Evolutionary conservation across 2,797 vertebrate species (phyloP).

Genomic region (Protosalanx chinensis): DNA sequence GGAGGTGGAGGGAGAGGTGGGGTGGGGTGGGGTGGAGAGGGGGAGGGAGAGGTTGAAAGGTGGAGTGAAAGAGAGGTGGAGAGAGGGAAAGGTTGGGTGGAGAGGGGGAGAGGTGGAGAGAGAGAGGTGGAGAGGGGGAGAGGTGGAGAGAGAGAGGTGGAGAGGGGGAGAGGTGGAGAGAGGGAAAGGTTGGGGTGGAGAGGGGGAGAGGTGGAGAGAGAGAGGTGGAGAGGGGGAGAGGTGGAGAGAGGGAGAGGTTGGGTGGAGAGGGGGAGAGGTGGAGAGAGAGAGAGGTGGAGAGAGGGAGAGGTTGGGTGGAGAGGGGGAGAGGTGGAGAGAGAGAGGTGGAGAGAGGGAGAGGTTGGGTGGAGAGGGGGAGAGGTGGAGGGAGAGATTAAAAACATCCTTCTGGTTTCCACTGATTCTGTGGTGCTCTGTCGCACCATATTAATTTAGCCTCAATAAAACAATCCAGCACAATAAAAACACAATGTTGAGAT

Average conservation of each 20-base stretch:
- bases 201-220: too few relatives aligned
- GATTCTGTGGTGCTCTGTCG: background rate
- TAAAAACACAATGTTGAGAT: constrained; percentile 23
- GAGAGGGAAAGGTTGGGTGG: background rate
- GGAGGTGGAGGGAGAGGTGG: background rate
- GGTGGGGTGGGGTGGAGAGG: too few relatives aligned
- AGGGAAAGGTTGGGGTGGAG: background rate
- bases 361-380: too few relatives aligned
- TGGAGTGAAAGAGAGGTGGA: too few relatives aligned
- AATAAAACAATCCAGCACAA: background rate
- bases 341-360: too few relatives aligned
- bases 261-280: background rate
- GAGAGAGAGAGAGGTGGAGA: background rate
- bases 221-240: too few relatives aligned
- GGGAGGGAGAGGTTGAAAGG: too few relatives aligned
- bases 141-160: background rate
- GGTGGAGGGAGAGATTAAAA: background rate
- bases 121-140: background rate
- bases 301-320: background rate
- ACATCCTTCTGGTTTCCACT: too few relatives aligned
- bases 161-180: too few relatives aligned
- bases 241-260: too few relatives aligned
- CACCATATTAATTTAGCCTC: constrained; percentile 5
- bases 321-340: background rate
- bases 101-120: background rate